phyloP scores from a whole-genome alignment of 2,797 vertebrate species.

The Cephalopachus bancanus region DNA sequence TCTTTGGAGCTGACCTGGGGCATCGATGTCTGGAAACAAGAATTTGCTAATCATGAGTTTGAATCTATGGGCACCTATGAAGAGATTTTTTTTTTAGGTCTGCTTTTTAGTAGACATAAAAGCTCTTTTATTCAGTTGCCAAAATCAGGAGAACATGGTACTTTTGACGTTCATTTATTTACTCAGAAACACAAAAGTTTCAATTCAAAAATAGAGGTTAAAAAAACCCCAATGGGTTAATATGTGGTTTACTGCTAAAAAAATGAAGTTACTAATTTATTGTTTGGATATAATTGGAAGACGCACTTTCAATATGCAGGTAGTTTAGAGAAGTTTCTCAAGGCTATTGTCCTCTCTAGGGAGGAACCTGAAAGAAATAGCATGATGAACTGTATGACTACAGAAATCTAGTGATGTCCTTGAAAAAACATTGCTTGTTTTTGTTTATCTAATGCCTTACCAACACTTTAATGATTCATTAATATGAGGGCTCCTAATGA shows the following conservation, averaged over 20 bases:
- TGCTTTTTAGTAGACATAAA: conserved; percentile 33
- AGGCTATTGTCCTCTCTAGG: not conserved
- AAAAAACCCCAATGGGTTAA: not conserved
- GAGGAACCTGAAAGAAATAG: conserved; percentile 12
- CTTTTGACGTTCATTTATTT: not conserved
- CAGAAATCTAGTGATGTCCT: conserved; percentile 16
- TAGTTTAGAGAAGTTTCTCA: conserved; percentile 4
- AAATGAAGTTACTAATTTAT: not conserved
- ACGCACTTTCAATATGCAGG: not conserved
- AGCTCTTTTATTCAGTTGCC: conserved; percentile 56
- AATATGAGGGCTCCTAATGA: conserved; percentile 13
- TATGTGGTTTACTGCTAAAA: not conserved
- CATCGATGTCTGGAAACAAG: conserved; percentile 75
- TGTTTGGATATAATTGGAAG: conserved; percentile 6
- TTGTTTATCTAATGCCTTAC: conserved; percentile 31
- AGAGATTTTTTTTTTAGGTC: conserved; percentile 5
- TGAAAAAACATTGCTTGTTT: conserved; percentile 57
- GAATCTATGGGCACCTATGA: conserved; percentile 67
- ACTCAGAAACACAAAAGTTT: conserved; percentile 32
- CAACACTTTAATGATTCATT: conserved; percentile 48
- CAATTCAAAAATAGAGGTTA: conserved; percentile 4
- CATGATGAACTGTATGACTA: conserved; percentile 14
- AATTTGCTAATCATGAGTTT: conserved; percentile 76
- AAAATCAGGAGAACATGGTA: not conserved
- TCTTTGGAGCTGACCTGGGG: conserved; percentile 80